Base-by-base conservation (phyloP, 2,888 invertebrate genomes). In the Balanococcus diminutus region DNA sequence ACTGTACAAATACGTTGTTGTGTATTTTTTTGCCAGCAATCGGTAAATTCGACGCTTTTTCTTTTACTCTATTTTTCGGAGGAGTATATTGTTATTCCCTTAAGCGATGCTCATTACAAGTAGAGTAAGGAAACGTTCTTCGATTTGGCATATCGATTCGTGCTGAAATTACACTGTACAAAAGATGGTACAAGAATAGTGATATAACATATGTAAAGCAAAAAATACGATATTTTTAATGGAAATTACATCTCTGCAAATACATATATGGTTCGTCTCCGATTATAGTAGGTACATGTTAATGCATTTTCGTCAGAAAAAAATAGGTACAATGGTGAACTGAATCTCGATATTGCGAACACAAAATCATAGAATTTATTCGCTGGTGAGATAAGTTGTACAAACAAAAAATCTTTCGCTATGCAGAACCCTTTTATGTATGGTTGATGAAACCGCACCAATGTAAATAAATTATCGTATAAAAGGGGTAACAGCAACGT, bases 51-150 rank as follows among this genome's bases (percentile, higher is more conserved):
- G 67, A 67, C 28, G 67, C 16, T 67, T 67, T 67, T 67, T 67
- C 67, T 67, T 67, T 22, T 22, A 56, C 22, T 56, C 56, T 42
- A 5, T 67, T 28, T 16, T 31, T 67, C 1, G 22, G 8, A 67
- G 14, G 28, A 67, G 28, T 4, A 67, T 4, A 67, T 67, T 31
- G 67, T 67, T 67, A 67, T 67, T 67, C 67, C 67, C 67, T 67
- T 67, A 67, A 67, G 67, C 67, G 67, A 67, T 67, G 67, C 67
- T 67, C 67, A 67, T 67, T 67, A 67, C 67, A 67, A 67, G 67
- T 16, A 67, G 28, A 56, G 67, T 16, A 67, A 16, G 22, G 22
- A 56, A 28, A 67, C 67, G 67, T 67, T 67, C 16, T 67, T 67
- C 19, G 67, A 28, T 67, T 67, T 67, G 67, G 28, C 67, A 28